A percentile compares a stretch with the other conserved stretches of the same genome.
Evolutionary conservation across 2,888 invertebrate species (phyloP).

Genomic region (Xestoiulus laeticollis): DNA sequence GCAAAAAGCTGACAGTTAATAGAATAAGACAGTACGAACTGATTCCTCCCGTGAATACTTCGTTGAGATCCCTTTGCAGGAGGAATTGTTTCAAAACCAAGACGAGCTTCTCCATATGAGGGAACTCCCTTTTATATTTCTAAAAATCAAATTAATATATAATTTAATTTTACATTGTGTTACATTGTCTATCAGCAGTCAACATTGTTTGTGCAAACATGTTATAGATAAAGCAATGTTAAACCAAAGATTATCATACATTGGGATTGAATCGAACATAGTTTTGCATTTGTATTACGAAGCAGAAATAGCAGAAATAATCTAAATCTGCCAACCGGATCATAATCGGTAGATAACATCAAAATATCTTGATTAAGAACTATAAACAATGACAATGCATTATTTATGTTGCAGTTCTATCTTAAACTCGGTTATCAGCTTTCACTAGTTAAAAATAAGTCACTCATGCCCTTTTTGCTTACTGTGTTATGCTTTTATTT

Average conservation of each 20-base stretch:
- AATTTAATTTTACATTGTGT: too few species aligned
- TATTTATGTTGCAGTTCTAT: not conserved
- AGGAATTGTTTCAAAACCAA: conserved; percentile 99
- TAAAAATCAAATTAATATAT: conserved; percentile 59
- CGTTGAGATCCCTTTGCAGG: conserved; percentile 96
- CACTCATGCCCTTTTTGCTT: not conserved
- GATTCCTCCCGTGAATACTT: conserved; percentile 99
- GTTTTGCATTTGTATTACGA: not conserved
- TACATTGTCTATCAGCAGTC: too few species aligned
- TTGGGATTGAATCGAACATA: not conserved
- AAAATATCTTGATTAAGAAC: not conserved
- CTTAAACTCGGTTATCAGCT: not conserved
- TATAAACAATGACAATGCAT: not conserved
- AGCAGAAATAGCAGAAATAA: not conserved
- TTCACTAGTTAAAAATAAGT: not conserved
- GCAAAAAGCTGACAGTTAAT: conserved; percentile 97
- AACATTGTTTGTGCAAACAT: too few species aligned
- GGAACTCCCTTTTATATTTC: conserved; percentile 86
- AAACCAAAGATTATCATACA: not conserved
- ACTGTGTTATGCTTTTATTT: not conserved
- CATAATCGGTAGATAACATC: not conserved
- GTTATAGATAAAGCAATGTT: too few species aligned
- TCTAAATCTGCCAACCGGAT: not conserved
- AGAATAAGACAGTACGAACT: conserved; percentile 98
- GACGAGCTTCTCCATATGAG: conserved; percentile 91